Conservation (phyloP, 2,888 invertebrate genomes). For the Drosophila planitibia region DNA sequence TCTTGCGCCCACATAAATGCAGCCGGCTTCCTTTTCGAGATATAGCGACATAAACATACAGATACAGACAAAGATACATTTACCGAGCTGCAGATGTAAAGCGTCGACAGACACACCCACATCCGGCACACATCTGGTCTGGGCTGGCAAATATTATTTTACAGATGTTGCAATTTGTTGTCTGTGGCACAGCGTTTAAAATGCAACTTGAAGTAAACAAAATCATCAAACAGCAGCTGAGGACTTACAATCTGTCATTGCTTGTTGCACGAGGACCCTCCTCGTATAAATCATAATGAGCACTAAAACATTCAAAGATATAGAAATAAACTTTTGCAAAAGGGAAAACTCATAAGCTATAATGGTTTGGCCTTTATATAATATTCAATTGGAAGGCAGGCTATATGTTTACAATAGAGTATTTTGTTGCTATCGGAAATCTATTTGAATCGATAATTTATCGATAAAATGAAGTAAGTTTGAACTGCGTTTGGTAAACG, state of each 20-base stretch:
- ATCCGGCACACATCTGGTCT: constrained; percentile 3
- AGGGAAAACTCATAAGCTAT: background rate
- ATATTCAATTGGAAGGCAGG: background rate
- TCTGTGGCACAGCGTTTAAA: constrained; percentile 1
- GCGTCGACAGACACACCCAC: background rate
- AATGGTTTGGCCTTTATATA: background rate
- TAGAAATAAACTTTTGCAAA: background rate
- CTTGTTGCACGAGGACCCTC: background rate
- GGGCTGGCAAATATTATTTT: background rate
- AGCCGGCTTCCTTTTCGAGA: background rate
- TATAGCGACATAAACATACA: background rate
- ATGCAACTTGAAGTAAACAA: background rate
- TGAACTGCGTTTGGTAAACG: background rate
- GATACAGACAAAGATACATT: background rate
- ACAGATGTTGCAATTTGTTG: background rate
- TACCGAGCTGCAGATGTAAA: background rate
- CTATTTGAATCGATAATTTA: background rate
- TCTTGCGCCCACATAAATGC: constrained; percentile 22
- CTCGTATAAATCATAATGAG: background rate
- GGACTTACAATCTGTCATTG: background rate
- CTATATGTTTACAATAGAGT: accelerated
- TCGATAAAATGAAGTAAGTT: background rate
- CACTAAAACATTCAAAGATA: background rate
- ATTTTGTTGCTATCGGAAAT: background rate
- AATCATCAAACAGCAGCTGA: background rate